A percentile compares a stretch with the other conserved stretches of the same genome.
Conservation (phyloP, 2,888 invertebrate genomes). For the Hydrotaea diabolus region DNA sequence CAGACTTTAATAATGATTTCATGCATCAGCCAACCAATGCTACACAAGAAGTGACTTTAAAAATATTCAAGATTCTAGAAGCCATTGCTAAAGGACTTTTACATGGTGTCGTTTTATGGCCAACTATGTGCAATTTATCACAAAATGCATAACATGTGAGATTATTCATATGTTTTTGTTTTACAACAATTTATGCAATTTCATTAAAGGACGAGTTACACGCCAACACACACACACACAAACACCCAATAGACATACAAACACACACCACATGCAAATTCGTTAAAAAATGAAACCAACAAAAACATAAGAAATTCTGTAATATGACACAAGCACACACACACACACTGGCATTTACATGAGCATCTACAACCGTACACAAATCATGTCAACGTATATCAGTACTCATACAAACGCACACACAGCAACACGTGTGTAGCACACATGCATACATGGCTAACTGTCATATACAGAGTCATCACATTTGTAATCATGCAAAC, state of each 20-base stretch:
- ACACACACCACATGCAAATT: slow-evolving; percentile 9
- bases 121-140: not conserved
- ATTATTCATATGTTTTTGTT: slow-evolving; percentile 27
- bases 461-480: slow-evolving; percentile 50
- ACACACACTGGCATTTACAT: slow-evolving; percentile 3
- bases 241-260: not conserved
- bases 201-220: not conserved
- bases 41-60: no score
- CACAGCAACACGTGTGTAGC: not conserved
- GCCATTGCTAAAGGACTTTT: not conserved
- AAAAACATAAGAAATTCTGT: not conserved
- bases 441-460: slow-evolving; percentile 32
- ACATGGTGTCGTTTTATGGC: not conserved
- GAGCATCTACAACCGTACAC: not conserved
- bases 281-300: slow-evolving; percentile 16
- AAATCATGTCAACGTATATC: no score
- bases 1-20: no score
- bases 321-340: slow-evolving; percentile 2
- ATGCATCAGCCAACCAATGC: no score
- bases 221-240: slow-evolving; percentile 2
- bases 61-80: no score
- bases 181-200: slow-evolving; percentile 4
- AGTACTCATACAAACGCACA: slow-evolving; percentile 6
- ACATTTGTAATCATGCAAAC: slow-evolving; percentile 45
- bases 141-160: slow-evolving; percentile 6